These are phyloP conservation scores for Gymnothorax reevesii DNA, from an alignment of 2,797 vertebrate species.

Conservation along the genomic window DNA sequence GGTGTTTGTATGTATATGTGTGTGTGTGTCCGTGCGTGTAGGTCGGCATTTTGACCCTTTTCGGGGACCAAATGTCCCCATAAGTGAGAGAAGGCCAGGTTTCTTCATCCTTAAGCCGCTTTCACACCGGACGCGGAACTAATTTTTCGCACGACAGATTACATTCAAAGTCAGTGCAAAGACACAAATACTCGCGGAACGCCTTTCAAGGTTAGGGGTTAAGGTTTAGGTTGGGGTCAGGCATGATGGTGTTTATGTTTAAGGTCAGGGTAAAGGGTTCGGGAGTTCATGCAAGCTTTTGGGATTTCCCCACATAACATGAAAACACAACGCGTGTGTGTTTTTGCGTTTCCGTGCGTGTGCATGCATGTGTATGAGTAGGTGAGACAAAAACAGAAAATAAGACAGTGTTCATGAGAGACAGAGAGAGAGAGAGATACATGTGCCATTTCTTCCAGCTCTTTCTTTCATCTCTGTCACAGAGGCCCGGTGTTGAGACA, in stretches of 20 bases:
- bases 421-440: background rate
- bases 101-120: too few relatives aligned
- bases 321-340: background rate
- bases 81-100: background rate
- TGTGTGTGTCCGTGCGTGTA: background rate
- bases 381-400: background rate
- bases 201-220: too few relatives aligned
- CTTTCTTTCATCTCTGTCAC: background rate
- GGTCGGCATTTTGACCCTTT: background rate
- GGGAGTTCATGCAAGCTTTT: too few relatives aligned
- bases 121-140: too few relatives aligned
- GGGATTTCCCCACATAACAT: too few relatives aligned
- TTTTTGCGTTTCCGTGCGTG: background rate
- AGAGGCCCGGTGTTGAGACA: background rate
- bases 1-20: background rate
- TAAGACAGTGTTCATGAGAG: background rate
- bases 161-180: too few relatives aligned
- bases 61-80: background rate
- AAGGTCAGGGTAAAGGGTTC: too few relatives aligned
- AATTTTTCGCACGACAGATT: too few relatives aligned
- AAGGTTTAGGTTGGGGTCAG: too few relatives aligned
- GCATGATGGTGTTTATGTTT: too few relatives aligned
- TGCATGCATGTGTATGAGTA: background rate
- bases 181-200: too few relatives aligned
- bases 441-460: background rate